Evolutionary conservation across 2,113 vertebrate species (phyloP).

Genomic region (Phyllostomus discolor): DNA sequence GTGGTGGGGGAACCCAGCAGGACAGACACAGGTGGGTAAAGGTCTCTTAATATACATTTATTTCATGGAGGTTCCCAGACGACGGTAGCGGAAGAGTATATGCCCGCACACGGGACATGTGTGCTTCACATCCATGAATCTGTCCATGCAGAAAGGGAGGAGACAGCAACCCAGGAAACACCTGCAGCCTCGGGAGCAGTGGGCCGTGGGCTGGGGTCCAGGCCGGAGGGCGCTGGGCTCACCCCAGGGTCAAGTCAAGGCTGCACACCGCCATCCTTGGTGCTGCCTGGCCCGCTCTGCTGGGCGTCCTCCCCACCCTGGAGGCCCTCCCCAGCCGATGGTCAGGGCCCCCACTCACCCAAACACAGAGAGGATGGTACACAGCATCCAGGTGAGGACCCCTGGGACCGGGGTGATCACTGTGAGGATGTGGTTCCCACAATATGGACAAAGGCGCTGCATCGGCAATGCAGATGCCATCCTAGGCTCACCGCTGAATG

Average conservation of each 20-base stretch:
- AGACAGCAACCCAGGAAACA: conserved; percentile 82
- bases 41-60: neutral
- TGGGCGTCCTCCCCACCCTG: neutral
- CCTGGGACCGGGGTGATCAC: neutral
- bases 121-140: conserved; percentile 80
- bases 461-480: neutral
- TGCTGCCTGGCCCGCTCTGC: neutral
- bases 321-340: fast-evolving
- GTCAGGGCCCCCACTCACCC: conserved; percentile 45
- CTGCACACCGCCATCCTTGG: fast-evolving
- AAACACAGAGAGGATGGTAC: neutral
- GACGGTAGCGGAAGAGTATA: conserved; percentile 76
- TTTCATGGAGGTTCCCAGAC: conserved; percentile 57
- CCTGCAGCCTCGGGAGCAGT: conserved; percentile 71
- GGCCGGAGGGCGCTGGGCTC: neutral
- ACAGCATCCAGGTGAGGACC: conserved; percentile 56
- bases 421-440: neutral
- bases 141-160: conserved; percentile 66
- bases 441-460: neutral
- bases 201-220: neutral
- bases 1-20: neutral
- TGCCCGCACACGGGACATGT: conserved; percentile 76
- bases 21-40: neutral
- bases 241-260: neutral
- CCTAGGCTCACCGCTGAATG: fast-evolving